phyloP scores from a whole-genome alignment of 1,140 invertebrate genomes.

The Aethina tumida region DNA sequence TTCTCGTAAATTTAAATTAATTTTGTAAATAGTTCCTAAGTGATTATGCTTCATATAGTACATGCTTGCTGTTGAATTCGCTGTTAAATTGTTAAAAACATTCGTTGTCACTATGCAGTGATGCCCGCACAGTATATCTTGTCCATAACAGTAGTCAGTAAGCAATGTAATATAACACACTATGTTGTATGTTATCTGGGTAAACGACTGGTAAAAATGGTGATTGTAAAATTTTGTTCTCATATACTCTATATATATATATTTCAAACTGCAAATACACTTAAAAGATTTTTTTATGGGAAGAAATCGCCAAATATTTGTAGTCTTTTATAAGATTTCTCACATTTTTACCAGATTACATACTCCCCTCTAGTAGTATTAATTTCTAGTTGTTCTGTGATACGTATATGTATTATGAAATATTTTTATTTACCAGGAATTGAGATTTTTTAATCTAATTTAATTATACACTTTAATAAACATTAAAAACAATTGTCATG shows the following conservation, averaged over 20 bases:
- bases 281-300: too few relatives aligned
- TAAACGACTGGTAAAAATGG: not conserved
- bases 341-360: too few relatives aligned
- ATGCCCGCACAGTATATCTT: slow-evolving; percentile 32
- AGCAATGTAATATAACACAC: not conserved
- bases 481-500: slow-evolving; percentile 4
- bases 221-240: not conserved
- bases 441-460: not conserved
- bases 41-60: slow-evolving; percentile 1
- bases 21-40: too few relatives aligned
- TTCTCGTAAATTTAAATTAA: too few relatives aligned
- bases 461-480: slow-evolving; percentile 3
- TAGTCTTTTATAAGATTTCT: too few relatives aligned
- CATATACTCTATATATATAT: not conserved
- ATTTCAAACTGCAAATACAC: too few relatives aligned
- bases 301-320: too few relatives aligned
- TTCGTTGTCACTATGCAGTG: slow-evolving; percentile 15
- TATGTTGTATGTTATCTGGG: not conserved
- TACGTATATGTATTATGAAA: slow-evolving; percentile 15
- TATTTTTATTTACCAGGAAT: not conserved
- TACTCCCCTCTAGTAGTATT: slow-evolving; percentile 9
- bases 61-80: slow-evolving; percentile 4
- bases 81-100: slow-evolving; percentile 8
- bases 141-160: slow-evolving; percentile 21
- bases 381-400: slow-evolving; percentile 20